These are phyloP conservation scores for Drosophila neocordata DNA, from an alignment of 1,140 invertebrate species.

Conservation along the genomic window DNA sequence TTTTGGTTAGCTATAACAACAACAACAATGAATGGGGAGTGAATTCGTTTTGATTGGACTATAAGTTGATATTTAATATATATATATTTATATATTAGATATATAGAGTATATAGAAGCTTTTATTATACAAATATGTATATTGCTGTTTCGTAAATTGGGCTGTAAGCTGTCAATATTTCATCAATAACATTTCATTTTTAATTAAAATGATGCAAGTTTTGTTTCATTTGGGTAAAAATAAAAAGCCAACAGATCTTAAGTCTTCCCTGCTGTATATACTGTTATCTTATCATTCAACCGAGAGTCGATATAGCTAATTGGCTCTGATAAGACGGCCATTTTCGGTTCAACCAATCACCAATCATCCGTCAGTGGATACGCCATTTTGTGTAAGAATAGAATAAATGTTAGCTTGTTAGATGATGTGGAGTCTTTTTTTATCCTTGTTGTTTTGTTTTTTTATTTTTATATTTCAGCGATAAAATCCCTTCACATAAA, in stretches of 20 bases:
- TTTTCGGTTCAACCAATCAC: constrained; percentile 17
- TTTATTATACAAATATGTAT: too few species aligned
- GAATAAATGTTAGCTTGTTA: constrained; percentile 17
- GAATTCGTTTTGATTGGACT: constrained; percentile 69
- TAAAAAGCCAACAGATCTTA: background rate
- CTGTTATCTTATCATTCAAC: constrained; percentile 63
- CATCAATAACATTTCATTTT: constrained; percentile 52
- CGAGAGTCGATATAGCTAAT: constrained; percentile 43
- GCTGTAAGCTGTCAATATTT: too few species aligned
- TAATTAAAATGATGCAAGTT: constrained; percentile 72
- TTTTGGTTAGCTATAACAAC: constrained; percentile 27
- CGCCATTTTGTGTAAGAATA: constrained; percentile 63
- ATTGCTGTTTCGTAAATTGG: too few species aligned
- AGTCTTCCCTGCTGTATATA: background rate
- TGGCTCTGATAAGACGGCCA: constrained; percentile 42
- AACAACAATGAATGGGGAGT: constrained; percentile 58
- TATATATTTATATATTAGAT: too few species aligned
- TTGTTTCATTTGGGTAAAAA: constrained; percentile 22
- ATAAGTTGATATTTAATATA: constrained; percentile 29
- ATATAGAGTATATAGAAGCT: too few species aligned
- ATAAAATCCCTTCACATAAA: constrained; percentile 27
- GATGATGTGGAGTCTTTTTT: constrained; percentile 21
- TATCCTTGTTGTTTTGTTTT: constrained; percentile 13
- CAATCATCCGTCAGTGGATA: constrained; percentile 48
- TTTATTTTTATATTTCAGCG: constrained; percentile 7